Evolutionary conservation across 1,140 invertebrate species (phyloP).

Genomic region (Drosophila saltans): DNA sequence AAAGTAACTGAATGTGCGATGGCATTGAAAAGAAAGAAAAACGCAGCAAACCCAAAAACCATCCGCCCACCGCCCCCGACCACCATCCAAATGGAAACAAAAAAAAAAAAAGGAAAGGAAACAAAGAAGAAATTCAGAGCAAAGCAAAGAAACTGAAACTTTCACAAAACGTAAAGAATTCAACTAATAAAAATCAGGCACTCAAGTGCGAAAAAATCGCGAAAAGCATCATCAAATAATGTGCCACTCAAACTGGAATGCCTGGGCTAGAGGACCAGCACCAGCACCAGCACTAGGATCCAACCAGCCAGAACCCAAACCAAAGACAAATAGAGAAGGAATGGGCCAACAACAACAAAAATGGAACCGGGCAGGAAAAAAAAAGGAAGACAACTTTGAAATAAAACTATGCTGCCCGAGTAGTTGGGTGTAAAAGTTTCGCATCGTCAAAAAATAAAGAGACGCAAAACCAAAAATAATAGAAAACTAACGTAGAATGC

Average conservation of each 20-base stretch:
- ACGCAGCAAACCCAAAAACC: neutral
- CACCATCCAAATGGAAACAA: neutral
- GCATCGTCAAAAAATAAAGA: conserved; percentile 24
- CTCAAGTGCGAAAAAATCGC: conserved; percentile 83
- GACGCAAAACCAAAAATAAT: conserved; percentile 44
- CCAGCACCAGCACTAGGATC: conserved; percentile 14
- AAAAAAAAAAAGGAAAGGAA: conserved; percentile 18
- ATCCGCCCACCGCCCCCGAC: no score
- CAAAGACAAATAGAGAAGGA: conserved; percentile 77
- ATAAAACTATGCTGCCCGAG: conserved; percentile 60
- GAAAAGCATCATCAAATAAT: conserved; percentile 82
- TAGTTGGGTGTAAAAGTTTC: conserved; percentile 50
- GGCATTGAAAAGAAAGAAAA: conserved; percentile 43
- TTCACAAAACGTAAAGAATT: conserved; percentile 78
- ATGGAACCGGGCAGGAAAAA: conserved; percentile 14
- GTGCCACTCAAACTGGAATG: conserved; percentile 74
- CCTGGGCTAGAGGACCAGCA: conserved; percentile 34
- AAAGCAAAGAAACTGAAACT: conserved; percentile 71
- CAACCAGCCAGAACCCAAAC: conserved; percentile 26
- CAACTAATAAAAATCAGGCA: conserved; percentile 83
- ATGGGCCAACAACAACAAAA: conserved; percentile 1
- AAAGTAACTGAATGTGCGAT: conserved; percentile 51
- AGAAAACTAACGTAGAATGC: conserved; percentile 51
- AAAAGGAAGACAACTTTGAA: conserved; percentile 59
- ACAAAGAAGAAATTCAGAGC: neutral